phyloP scores from a whole-genome alignment of 2,113 vertebrate species.

The Orthochromis malagaraziensis region DNA sequence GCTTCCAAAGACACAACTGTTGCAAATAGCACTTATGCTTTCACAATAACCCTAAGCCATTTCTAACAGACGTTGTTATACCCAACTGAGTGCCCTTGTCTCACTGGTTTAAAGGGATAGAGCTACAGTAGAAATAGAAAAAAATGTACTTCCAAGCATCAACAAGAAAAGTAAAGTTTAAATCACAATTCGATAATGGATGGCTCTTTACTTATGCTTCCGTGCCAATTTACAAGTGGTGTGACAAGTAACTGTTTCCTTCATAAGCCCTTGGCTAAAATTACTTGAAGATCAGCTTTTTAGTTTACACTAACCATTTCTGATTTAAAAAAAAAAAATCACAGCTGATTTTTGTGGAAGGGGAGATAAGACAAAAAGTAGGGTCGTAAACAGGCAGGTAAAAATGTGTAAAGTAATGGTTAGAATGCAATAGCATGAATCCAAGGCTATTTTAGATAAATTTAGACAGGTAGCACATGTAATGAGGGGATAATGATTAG shows the following conservation, averaged over 20 bases:
- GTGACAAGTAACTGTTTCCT: background rate
- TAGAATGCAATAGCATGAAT: background rate
- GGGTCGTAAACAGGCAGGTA: background rate
- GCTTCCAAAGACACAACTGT: conserved; percentile 16
- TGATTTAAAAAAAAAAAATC: background rate
- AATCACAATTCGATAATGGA: background rate
- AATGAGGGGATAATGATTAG: background rate
- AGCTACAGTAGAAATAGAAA: background rate
- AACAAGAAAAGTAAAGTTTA: background rate
- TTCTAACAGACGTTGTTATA: background rate
- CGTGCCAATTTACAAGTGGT: background rate
- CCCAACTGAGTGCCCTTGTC: background rate
- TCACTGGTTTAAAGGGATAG: background rate
- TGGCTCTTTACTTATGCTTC: background rate
- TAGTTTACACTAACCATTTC: background rate
- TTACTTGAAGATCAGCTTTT: background rate
- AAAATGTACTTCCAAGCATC: background rate
- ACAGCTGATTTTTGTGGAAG: background rate
- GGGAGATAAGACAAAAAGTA: background rate
- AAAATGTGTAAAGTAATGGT: background rate
- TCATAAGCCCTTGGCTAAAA: background rate
- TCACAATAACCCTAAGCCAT: background rate
- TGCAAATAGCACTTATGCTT: background rate
- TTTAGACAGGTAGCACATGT: background rate
- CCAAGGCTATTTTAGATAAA: background rate